Conservation (phyloP, 2,888 invertebrate genomes). For the Erannis defoliaria region DNA sequence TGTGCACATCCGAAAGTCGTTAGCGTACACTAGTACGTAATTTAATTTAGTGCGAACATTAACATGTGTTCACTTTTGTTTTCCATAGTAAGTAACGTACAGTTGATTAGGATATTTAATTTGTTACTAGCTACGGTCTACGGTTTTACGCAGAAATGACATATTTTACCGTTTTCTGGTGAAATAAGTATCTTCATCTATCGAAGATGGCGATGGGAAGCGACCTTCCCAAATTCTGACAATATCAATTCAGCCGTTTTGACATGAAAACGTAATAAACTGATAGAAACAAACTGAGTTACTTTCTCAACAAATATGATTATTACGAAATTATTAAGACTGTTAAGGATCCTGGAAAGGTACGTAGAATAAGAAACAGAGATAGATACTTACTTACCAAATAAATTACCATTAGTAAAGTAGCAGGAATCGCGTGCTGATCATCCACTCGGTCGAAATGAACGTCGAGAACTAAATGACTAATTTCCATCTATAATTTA, state of each 20-base stretch:
- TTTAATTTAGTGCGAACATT: background rate
- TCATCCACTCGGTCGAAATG: constrained; percentile 55
- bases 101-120: background rate
- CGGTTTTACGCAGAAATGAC: no score
- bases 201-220: no score
- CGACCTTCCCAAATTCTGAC: no score
- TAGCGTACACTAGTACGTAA: background rate
- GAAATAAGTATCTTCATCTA: no score
- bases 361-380: background rate
- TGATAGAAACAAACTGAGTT: no score
- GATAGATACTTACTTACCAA: background rate
- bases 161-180: no score
- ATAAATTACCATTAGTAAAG: constrained; percentile 49
- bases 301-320: no score
- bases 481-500: constrained; percentile 57
- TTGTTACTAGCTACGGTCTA: no score
- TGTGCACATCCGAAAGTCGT: constrained; percentile 34
- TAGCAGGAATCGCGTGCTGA: constrained; percentile 58
- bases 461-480: constrained; percentile 54
- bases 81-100: background rate
- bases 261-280: no score
- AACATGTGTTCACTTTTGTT: background rate
- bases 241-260: no score
- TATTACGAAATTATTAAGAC: no score
- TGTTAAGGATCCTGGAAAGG: background rate